A percentile compares a stretch with the other conserved stretches of the same genome.
phyloP scores from a whole-genome alignment of 2,888 invertebrate species.

The Cheilosia grossa region DNA sequence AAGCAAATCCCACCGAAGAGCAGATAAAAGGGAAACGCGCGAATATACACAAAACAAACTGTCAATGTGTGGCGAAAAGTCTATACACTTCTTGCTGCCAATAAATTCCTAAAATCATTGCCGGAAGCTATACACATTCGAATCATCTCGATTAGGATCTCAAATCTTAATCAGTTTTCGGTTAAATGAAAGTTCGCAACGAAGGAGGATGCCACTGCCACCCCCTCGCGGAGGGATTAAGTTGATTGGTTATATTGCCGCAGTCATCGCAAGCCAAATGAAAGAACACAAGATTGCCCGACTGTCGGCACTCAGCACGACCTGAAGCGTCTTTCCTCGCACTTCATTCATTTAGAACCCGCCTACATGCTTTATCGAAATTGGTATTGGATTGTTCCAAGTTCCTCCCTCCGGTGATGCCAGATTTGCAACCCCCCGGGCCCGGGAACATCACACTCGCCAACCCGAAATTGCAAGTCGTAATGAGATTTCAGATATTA shows the following conservation, averaged over 20 bases:
- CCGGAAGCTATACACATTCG: conserved; percentile 13
- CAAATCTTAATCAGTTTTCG: conserved; percentile 35
- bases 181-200: conserved; percentile 24
- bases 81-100: neutral
- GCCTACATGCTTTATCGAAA: conserved; percentile 6
- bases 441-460: conserved; percentile 1
- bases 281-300: conserved; percentile 14
- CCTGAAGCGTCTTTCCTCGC: conserved; percentile 27
- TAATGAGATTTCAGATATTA: conserved; percentile 28
- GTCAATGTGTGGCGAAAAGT: neutral
- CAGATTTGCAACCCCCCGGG: conserved; percentile 3
- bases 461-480: neutral
- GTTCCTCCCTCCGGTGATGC: neutral
- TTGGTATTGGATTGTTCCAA: neutral
- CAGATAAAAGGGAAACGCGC: neutral
- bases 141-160: neutral
- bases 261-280: neutral
- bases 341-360: conserved; percentile 21
- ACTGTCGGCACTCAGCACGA: conserved; percentile 28
- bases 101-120: neutral
- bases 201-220: neutral
- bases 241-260: conserved; percentile 8
- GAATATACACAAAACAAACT: neutral
- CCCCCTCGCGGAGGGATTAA: neutral
- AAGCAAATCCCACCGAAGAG: neutral